A percentile compares a stretch with the other conserved stretches of the same genome.
These are phyloP conservation scores for Percopsis omiscomaycus DNA, from an alignment of 2,797 vertebrate genomes.

Conservation along the genomic window DNA sequence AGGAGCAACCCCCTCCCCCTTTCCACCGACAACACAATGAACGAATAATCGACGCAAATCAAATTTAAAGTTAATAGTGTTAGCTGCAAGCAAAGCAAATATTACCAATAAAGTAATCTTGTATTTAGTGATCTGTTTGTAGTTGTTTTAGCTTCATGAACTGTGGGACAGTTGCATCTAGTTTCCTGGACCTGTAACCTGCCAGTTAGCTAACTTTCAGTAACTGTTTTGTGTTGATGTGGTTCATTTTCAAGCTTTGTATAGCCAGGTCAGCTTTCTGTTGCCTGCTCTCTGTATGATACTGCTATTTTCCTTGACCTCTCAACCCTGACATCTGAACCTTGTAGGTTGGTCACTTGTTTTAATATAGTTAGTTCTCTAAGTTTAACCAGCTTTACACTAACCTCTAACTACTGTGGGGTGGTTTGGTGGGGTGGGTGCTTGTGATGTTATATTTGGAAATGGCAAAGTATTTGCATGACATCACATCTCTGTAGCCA, in stretches of 20 bases:
- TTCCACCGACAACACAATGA: too few species aligned
- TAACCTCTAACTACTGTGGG: not conserved
- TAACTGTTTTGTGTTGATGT: slow-evolving; percentile 60
- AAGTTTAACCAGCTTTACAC: not conserved
- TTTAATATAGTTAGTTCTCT: too few species aligned
- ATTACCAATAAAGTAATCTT: slow-evolving; percentile 58
- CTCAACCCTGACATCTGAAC: not conserved
- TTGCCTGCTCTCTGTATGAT: slow-evolving; percentile 54
- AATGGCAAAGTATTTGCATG: not conserved
- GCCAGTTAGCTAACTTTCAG: slow-evolving; percentile 70
- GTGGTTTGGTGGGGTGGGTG: not conserved
- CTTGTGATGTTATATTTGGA: too few species aligned
- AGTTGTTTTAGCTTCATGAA: slow-evolving; percentile 76
- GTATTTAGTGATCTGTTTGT: slow-evolving; percentile 81
- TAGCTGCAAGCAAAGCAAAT: slow-evolving; percentile 74
- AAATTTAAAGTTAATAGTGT: slow-evolving; percentile 63
- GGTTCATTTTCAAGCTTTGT: slow-evolving; percentile 78
- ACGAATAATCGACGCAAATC: not conserved
- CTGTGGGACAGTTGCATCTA: slow-evolving; percentile 61
- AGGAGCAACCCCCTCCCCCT: too few species aligned
- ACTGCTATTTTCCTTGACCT: slow-evolving; percentile 36
- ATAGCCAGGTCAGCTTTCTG: slow-evolving; percentile 75
- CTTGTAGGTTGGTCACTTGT: not conserved
- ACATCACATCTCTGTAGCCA: not conserved
- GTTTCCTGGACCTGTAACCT: slow-evolving; percentile 67